Conservation (phyloP, 1,140 invertebrate species). For the Zaprionus ornatus region DNA sequence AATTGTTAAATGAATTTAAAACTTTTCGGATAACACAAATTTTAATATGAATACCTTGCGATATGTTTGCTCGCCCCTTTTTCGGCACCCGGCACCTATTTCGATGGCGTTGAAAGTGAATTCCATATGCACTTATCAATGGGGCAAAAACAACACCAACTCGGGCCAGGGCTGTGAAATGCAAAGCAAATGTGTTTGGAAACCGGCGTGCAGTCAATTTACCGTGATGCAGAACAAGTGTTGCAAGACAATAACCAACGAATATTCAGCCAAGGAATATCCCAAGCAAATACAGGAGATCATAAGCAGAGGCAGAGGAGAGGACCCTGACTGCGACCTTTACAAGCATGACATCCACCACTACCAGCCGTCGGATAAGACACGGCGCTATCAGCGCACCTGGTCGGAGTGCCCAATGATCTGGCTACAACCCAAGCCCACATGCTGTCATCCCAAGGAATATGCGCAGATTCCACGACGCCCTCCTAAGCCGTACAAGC, state of each 20-base stretch:
- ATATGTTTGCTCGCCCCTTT: neutral
- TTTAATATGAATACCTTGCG: neutral
- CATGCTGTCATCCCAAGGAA: slow-evolving; percentile 44
- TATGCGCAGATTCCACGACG: slow-evolving; percentile 24
- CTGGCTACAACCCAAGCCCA: slow-evolving; percentile 30
- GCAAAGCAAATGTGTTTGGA: neutral
- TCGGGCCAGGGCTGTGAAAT: slow-evolving; percentile 22
- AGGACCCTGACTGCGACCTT: slow-evolving; percentile 20
- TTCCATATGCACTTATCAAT: slow-evolving; percentile 15
- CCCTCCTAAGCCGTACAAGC: neutral
- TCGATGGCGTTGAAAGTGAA: neutral
- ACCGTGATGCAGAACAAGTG: neutral
- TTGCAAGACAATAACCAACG: neutral
- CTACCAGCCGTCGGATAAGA: slow-evolving; percentile 57
- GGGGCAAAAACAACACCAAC: slow-evolving; percentile 47
- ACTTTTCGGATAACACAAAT: neutral
- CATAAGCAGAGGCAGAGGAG: neutral
- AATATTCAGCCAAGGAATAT: neutral
- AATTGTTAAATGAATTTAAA: neutral
- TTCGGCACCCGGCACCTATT: neutral
- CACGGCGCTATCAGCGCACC: slow-evolving; percentile 53
- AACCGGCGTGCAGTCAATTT: neutral
- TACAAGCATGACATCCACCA: slow-evolving; percentile 19
- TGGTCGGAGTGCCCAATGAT: slow-evolving; percentile 61
- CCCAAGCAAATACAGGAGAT: slow-evolving; percentile 32